phyloP scores from a whole-genome alignment of 64 coral and sea anemone species.

The Montipora foliosa region DNA sequence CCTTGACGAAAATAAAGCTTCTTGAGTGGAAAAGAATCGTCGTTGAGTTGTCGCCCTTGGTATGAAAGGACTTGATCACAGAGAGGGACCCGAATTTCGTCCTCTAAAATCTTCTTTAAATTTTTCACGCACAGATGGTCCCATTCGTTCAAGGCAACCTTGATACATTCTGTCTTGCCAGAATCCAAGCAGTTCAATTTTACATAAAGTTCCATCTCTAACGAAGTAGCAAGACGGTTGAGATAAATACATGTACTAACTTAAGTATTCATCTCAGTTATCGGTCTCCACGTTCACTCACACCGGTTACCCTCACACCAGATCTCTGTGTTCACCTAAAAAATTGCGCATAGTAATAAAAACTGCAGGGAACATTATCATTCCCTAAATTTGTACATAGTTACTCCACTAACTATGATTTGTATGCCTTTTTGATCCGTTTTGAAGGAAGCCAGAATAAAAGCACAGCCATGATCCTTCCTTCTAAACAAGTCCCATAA shows the following conservation, averaged over 20 bases:
- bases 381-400: neutral
- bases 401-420: too few relatives aligned
- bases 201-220: conserved; percentile 40
- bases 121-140: conserved; percentile 62
- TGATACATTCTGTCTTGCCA: conserved; percentile 18
- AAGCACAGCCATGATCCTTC: too few relatives aligned
- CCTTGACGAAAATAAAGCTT: conserved; percentile 80
- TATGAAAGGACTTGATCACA: conserved; percentile 80
- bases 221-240: neutral
- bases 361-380: neutral
- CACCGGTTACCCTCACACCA: too few relatives aligned
- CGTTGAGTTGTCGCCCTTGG: conserved; percentile 45
- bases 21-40: conserved; percentile 65
- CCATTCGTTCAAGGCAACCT: conserved; percentile 57
- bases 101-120: conserved; percentile 74
- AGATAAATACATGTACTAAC: too few relatives aligned
- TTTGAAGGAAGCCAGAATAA: neutral
- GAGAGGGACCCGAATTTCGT: conserved; percentile 62
- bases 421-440: neutral
- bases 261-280: too few relatives aligned
- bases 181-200: conserved; percentile 59
- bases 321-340: too few relatives aligned
- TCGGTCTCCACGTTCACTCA: too few relatives aligned
- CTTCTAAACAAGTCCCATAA: conserved; percentile 11
- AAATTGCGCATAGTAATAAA: neutral